Base-by-base conservation (phyloP, 2,113 vertebrate species). In the Phyllostomus discolor region DNA sequence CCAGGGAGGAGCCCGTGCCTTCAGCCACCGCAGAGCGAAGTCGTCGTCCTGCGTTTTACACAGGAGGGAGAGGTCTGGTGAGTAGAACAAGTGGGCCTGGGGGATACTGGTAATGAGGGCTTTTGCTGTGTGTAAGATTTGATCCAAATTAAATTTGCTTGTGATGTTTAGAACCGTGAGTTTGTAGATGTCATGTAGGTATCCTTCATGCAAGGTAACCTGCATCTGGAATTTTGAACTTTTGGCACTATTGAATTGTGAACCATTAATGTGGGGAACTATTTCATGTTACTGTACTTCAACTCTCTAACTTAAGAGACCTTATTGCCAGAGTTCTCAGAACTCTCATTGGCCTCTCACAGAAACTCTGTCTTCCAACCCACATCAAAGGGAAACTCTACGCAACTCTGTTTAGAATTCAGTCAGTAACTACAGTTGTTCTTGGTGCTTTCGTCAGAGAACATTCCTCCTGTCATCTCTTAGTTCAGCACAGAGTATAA, bases 221-320 rank as follows among this genome's bases (percentile, higher is more conserved):
- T 91, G 84, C 7, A 9, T 46, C 12, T 80, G 94, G 69, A 91
- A 79, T 75, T 91, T 83, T 79, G 67, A 82, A 79, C 59, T 95
- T 91, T 91, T 0, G 4, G 26, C 79, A 26, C 73, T 86, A 9
- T 43, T 43, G 69, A 91, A 79, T 75, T 91, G 79, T 79, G 67
- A 82, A 79, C 59, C 95, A 57, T 62, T 69, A 83, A 46, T 43
- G 11, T 78, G 5, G 33, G 81, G 10, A 93, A 57, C 14, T 46
- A 31, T 81, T 78, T 91, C 8, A 28, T 73, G 35, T 73, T 46
- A 78, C 0, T 69, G 91, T 41, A 41, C 12, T 31, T 82, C 59
- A 41, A 80, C 38, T 81, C 22, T 59, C 28, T 78, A 15, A 64
- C 3, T 38, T 87, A 48, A 84, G 10, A 79, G 67, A 48, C 14